Base-by-base conservation (phyloP, 2,888 invertebrate genomes). In the Cryptus viduatorius region DNA sequence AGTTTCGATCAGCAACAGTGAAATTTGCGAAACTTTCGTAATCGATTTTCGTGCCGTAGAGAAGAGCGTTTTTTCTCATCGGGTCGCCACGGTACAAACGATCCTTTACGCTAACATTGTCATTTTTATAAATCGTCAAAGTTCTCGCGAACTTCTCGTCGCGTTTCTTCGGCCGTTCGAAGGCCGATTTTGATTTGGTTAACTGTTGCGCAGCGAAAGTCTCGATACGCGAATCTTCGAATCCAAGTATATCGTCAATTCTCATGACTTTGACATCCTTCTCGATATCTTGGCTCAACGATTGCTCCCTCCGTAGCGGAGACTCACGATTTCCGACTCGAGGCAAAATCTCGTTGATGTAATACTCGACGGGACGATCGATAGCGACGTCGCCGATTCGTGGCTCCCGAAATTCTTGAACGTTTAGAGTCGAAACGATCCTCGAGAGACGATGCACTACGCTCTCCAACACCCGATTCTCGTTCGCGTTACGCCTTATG, bases 401-500 rank as follows among this genome's bases (percentile, higher is more conserved):
- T 16, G 83, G 78, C 56, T 90, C 90, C 16, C 84, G 83, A 86
- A 92, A 91, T 85, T 96, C 95, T 90, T 96, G 95, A 59, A 96
- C 94, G 1, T 95, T 95, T 29, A 96, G 93, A 29, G 94, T 94
- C 14, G 94, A 94, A 16, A 95, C 95, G 37, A 96, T 92, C 79
- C 94, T 94, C 29, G 95, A 95, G 3, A 96, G 93, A 72, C 95
- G 94, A 88, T 95, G 95, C 87, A 95, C 94, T 16, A 96, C 95
- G 87, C 95, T 95, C 5, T 95, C 94, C 69, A 96, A 91, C 5
- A 96, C 95, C 87, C 95, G 90, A 91, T 95, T 95, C 89, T 96
- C 96, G 90, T 96, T 94, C 4, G 96, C 96, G 90, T 96, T 95
- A 46, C 95, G 91, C 46, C 95, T 91, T 4, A 96, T 94, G 29